Evolutionary conservation across 2,113 vertebrate genomes (phyloP).

Genomic region (Orientallactaga bullata): DNA sequence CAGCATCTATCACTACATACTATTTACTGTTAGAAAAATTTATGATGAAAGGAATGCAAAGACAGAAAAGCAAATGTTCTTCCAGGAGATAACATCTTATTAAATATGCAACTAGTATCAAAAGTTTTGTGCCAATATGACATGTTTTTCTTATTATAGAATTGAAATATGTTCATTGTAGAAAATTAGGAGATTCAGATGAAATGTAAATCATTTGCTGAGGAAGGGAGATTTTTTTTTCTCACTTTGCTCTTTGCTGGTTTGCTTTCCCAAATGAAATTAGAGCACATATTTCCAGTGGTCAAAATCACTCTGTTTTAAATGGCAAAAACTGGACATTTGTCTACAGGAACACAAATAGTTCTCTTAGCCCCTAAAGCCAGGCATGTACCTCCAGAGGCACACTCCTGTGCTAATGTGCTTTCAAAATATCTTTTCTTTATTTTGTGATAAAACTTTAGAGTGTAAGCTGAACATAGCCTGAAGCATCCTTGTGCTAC

Average conservation of each 20-base stretch:
- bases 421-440: not conserved
- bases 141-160: slow-evolving; percentile 26
- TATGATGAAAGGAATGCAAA: slow-evolving; percentile 19
- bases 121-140: slow-evolving; percentile 1
- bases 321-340: not conserved
- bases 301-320: not conserved
- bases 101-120: slow-evolving; percentile 20
- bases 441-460: not conserved
- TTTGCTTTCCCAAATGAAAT: not conserved
- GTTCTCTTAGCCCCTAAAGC: not conserved
- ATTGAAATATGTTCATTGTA: slow-evolving; percentile 47
- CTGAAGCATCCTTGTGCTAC: not conserved
- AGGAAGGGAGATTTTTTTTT: not conserved
- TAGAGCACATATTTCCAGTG: not conserved
- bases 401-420: no score
- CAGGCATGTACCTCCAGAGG: not conserved
- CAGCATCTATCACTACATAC: not conserved
- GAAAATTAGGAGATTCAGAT: not conserved
- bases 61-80: not conserved
- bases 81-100: slow-evolving; percentile 36
- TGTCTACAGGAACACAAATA: not conserved
- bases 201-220: not conserved
- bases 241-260: not conserved
- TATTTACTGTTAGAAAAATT: slow-evolving; percentile 41
- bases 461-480: not conserved